Conservation (phyloP, 2,888 invertebrate species). For the Latrodectus hesperus region DNA sequence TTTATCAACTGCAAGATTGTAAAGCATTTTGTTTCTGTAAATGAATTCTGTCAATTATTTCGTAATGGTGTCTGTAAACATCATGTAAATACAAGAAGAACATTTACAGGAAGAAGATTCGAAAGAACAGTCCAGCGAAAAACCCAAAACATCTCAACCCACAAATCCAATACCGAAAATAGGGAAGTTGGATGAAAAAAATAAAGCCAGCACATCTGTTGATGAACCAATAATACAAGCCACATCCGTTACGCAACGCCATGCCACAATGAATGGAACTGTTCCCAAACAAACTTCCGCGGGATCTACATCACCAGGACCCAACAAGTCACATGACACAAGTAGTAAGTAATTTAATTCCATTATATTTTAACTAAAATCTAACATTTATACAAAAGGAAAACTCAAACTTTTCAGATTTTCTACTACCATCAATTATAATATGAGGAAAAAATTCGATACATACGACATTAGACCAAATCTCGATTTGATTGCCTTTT, state of each 20-base stretch:
- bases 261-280: slow-evolving; percentile 67
- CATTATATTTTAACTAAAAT: background rate
- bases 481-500: no score
- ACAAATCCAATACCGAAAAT: background rate
- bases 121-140: background rate
- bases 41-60: no score
- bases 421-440: no score
- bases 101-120: slow-evolving; percentile 26
- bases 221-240: slow-evolving; percentile 11
- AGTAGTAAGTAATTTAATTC: slow-evolving; percentile 22
- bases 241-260: slow-evolving; percentile 27
- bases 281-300: slow-evolving; percentile 54
- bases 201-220: background rate
- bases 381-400: no score
- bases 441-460: no score
- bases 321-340: slow-evolving; percentile 40
- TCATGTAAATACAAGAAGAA: no score
- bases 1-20: no score
- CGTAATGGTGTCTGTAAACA: no score
- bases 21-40: no score
- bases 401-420: no score
- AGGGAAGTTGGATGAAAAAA: slow-evolving; percentile 34
- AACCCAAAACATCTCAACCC: slow-evolving; percentile 16
- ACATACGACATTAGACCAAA: no score
- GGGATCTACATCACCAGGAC: slow-evolving; percentile 49